Evolutionary conservation across 2,113 vertebrate species (phyloP), one percentile per base, ranked within the genome.

Genomic region (Struthidea cinerea): DNA sequence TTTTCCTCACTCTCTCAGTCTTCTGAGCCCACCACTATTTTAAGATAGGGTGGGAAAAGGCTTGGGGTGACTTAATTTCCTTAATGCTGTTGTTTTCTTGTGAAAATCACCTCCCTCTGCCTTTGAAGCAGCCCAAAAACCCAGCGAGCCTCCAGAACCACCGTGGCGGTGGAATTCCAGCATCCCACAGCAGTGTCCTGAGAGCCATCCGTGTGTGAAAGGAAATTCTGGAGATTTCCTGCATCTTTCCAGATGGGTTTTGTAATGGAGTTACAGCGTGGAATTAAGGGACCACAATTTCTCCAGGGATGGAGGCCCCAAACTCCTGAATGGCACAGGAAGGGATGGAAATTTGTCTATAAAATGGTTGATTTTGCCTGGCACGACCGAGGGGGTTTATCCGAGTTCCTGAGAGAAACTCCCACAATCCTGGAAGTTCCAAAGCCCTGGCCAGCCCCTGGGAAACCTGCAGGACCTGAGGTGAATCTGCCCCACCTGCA

Each of bases 151-250:
- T 24, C 65, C 30, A 46, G 83, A 68, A 35, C 30, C 3, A 1
- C 17, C 0, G 0, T 3, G 0, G 27, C 2, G 26, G 17, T 32
- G 39, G 41, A 44, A 55, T 47, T n/a, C 30, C 64, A 50, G 59
- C 3, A 0, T 35, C 56, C 42, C 61, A 27, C 4, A 1, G 84
- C 23, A 16, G 39, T 0, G 1, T 13, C 42, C 1, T 3, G 13
- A 20, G 69, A 70, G 59, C 5, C 10, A 2, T 42, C 52, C 56
- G 16, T 42, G 32, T 27, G 30, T 20, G 44, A 37, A 44, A 41
- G 11, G 27, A 55, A 41, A 21, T 47, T 67, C 7, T 27, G 39
- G 57, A 60, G 20, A 11, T 13, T 37, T 47, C 13, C 3, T 9
- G 0, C 3, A 4, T 41, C 30, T 55, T 70, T 27, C 61, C 75